phyloP scores from a whole-genome alignment of 2,797 vertebrate genomes.

The Anguilla marmorata region DNA sequence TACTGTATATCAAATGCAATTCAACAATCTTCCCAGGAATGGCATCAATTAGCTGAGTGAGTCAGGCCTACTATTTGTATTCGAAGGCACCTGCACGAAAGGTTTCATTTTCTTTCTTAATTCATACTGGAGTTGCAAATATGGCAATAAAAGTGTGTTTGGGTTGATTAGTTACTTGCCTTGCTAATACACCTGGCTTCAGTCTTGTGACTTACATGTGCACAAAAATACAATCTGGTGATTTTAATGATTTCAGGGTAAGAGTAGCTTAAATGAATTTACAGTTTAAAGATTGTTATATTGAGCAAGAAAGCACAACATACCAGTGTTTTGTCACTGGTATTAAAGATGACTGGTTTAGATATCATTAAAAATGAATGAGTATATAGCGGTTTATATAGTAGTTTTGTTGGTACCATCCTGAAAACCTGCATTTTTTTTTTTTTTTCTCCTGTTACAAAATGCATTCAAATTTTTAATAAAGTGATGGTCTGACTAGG shows the following conservation, averaged over 20 bases:
- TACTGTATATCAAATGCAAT: constrained; percentile 5
- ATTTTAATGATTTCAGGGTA: too few relatives aligned
- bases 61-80: neutral
- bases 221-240: too few relatives aligned
- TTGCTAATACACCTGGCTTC: neutral
- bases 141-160: neutral
- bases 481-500: too few relatives aligned
- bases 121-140: neutral
- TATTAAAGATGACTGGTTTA: too few relatives aligned
- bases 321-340: too few relatives aligned
- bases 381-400: neutral
- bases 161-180: neutral
- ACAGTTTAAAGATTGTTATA: too few relatives aligned
- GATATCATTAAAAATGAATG: neutral
- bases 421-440: too few relatives aligned
- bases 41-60: neutral
- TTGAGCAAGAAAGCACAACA: too few relatives aligned
- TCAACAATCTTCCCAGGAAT: neutral
- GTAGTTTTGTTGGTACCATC: neutral
- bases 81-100: neutral
- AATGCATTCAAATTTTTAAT: too few relatives aligned
- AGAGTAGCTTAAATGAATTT: too few relatives aligned
- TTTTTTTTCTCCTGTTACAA: neutral
- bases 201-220: neutral
- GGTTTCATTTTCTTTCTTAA: neutral